These are phyloP conservation scores for Stenichneumon culpator DNA, from an alignment of 2,888 invertebrate species.

Conservation along the genomic window DNA sequence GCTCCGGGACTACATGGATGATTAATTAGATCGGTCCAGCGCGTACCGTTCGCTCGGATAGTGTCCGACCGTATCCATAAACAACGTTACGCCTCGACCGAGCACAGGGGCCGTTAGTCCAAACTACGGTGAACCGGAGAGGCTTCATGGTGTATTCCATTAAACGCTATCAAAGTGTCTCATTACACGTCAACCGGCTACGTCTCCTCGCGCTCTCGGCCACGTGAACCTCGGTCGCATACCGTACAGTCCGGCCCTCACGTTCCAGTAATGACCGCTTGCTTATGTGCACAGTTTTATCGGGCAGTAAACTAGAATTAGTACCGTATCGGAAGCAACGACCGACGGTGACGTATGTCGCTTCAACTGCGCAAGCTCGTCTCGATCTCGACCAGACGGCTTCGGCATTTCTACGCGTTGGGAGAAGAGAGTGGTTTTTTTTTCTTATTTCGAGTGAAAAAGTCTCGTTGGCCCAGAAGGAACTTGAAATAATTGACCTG, in stretches of 20 bases:
- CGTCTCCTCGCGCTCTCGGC: constrained; percentile 63
- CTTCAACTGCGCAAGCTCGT: constrained; percentile 44
- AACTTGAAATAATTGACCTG: background rate
- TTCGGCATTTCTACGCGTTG: constrained; percentile 23
- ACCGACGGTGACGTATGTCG: constrained; percentile 1
- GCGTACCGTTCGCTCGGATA: constrained; percentile 50
- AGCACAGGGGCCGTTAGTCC: constrained; percentile 63
- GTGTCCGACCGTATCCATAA: constrained; percentile 57
- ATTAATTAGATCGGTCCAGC: constrained; percentile 67
- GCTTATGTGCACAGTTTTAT: constrained; percentile 72
- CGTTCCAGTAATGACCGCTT: constrained; percentile 72
- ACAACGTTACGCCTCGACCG: constrained; percentile 61
- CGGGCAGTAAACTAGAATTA: constrained; percentile 78
- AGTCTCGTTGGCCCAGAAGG: too few species aligned
- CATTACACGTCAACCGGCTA: constrained; percentile 76
- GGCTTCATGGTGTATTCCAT: constrained; percentile 77
- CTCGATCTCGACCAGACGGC: constrained; percentile 36
- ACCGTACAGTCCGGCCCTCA: background rate
- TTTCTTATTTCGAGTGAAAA: background rate
- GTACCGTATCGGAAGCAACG: constrained; percentile 60
- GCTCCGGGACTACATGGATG: constrained; percentile 43
- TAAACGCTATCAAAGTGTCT: constrained; percentile 81
- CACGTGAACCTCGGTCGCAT: constrained; percentile 14
- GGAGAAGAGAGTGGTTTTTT: background rate
- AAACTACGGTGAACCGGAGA: constrained; percentile 59